phyloP scores from a whole-genome alignment of 2,888 invertebrate genomes.

The Dicranocentrus wangi region DNA sequence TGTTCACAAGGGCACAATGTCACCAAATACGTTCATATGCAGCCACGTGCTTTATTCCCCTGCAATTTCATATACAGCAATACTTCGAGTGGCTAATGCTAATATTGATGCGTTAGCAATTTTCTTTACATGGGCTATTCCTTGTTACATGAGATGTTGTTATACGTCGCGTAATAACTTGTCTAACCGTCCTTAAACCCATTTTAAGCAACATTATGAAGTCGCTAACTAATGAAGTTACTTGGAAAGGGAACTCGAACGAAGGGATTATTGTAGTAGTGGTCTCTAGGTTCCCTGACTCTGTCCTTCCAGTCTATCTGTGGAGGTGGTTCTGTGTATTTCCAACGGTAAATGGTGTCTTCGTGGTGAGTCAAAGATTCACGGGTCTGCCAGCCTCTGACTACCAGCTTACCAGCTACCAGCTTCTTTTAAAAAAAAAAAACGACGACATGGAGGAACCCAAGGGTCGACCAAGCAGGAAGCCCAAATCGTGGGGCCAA shows the following conservation, averaged over 20 bases:
- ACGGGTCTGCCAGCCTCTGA: too few species aligned
- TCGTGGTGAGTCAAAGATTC: background rate
- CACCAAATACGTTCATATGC: background rate
- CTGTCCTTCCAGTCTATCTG: background rate
- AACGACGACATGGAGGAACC: too few species aligned
- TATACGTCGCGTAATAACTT: too few species aligned
- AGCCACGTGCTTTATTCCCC: background rate
- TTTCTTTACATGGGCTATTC: too few species aligned
- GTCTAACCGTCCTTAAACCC: slow-evolving; percentile 38
- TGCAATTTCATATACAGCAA: too few species aligned
- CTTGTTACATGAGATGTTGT: too few species aligned
- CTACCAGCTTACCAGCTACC: too few species aligned
- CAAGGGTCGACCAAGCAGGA: too few species aligned
- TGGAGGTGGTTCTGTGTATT: background rate
- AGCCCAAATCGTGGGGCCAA: background rate
- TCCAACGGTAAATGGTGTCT: background rate
- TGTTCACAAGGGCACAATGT: background rate
- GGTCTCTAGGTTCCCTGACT: background rate
- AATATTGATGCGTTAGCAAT: too few species aligned
- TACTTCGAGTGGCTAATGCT: too few species aligned
- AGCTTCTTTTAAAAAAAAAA: too few species aligned
- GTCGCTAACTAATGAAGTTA: background rate
- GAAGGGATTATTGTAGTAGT: background rate
- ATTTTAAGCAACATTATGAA: slow-evolving; percentile 16
- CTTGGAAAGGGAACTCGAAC: background rate